Evolutionary conservation across 2,797 vertebrate species (phyloP).

Genomic region (Peromyscus aztecus): DNA sequence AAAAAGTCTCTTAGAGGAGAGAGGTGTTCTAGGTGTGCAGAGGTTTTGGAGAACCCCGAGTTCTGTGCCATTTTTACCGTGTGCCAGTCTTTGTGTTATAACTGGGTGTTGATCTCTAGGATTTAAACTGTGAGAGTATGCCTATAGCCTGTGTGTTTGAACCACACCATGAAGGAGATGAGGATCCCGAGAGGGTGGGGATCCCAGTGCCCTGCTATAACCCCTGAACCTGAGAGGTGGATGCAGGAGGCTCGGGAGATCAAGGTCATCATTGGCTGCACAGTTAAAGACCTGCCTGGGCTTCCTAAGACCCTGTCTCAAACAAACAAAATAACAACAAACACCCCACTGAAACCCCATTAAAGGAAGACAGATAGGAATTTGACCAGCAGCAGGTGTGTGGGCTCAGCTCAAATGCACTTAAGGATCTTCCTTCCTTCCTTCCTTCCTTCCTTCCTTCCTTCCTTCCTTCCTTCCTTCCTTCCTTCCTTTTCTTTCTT

Average conservation of each 20-base stretch:
- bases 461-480: fast-evolving
- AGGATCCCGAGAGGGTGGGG: not conserved
- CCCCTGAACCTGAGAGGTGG: too few species aligned
- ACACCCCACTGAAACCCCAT: not conserved
- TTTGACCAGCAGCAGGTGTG: not conserved
- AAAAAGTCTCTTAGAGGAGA: not conserved
- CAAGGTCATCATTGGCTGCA: not conserved
- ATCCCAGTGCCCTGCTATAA: not conserved
- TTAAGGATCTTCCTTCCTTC: not conserved
- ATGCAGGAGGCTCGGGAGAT: too few species aligned
- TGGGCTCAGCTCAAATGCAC: not conserved
- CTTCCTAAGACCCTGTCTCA: not conserved
- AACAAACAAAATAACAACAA: not conserved
- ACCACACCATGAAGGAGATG: not conserved
- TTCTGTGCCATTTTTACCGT: not conserved
- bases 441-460: not conserved
- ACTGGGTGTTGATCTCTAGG: not conserved
- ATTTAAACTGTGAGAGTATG: not conserved
- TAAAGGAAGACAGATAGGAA: not conserved
- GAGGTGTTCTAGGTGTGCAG: not conserved
- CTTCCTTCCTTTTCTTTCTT: fast-evolving
- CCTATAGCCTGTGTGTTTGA: not conserved
- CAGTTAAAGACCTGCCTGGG: not conserved
- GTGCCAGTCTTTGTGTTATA: not conserved
- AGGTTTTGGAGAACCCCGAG: not conserved